These are phyloP conservation scores for Ctenodactylus gundi DNA, from an alignment of 2,113 vertebrate species.

Conservation along the genomic window DNA sequence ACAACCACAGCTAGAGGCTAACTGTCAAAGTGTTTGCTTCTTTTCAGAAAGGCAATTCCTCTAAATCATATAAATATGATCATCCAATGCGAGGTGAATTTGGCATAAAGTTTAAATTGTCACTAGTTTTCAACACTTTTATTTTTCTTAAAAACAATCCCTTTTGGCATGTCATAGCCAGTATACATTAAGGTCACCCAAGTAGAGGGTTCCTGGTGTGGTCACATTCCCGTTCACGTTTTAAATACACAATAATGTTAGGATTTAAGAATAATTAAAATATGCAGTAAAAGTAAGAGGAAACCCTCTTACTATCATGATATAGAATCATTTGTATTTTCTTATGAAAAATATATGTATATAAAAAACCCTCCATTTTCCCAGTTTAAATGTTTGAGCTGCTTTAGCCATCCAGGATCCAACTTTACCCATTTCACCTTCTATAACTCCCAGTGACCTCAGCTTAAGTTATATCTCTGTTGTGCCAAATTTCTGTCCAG, in stretches of 20 bases:
- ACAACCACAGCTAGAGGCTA: background rate
- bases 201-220: background rate
- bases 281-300: background rate
- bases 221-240: background rate
- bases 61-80: conserved; percentile 9
- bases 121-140: background rate
- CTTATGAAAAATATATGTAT: background rate
- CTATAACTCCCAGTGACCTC: no score
- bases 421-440: no score
- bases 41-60: background rate
- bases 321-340: background rate
- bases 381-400: no score
- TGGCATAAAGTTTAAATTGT: background rate
- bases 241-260: background rate
- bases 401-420: no score
- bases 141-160: background rate
- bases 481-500: no score
- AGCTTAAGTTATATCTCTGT: no score
- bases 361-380: no score
- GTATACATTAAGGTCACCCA: background rate
- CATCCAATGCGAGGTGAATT: background rate
- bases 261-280: background rate
- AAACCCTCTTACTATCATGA: background rate
- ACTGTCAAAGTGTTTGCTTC: background rate
- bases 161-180: background rate